A percentile compares a stretch with the other conserved stretches of the same genome.
These are phyloP conservation scores for Melanaphis sacchari DNA, from an alignment of 1,140 invertebrate genomes.

Conservation along the genomic window DNA sequence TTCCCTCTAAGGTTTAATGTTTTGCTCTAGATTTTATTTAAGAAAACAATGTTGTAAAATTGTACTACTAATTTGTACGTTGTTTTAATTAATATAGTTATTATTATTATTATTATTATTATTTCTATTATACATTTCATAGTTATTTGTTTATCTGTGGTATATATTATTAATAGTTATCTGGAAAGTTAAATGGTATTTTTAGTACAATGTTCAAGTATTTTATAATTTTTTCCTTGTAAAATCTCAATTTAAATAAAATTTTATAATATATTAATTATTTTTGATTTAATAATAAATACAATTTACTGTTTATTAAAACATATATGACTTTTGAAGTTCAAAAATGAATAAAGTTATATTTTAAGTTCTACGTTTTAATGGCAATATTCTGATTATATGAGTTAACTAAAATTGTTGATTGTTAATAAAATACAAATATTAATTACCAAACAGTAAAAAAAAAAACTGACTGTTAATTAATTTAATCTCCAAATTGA, in stretches of 20 bases:
- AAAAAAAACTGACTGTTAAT: not conserved
- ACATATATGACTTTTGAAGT: not conserved
- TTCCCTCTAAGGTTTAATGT: constrained; percentile 18
- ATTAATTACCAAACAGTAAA: not conserved
- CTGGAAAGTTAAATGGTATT: constrained; percentile 42
- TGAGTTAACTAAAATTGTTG: not conserved
- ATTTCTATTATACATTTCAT: constrained; percentile 18
- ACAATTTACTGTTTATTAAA: not conserved
- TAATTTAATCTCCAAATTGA: not conserved
- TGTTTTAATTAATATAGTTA: constrained; percentile 19
- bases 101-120: constrained; percentile 30
- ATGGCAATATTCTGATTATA: not conserved
- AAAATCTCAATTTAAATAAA: constrained; percentile 19
- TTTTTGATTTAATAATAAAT: not conserved
- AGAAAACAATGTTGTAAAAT: constrained; percentile 13
- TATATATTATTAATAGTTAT: constrained; percentile 40
- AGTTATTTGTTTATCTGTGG: constrained; percentile 23
- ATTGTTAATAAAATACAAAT: not conserved
- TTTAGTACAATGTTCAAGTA: not conserved
- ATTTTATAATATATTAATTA: too few relatives aligned
- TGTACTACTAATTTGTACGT: not conserved
- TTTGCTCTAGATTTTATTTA: constrained; percentile 29
- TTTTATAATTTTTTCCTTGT: not conserved
- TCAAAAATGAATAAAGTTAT: not conserved
- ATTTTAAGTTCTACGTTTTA: not conserved